Conservation (phyloP, 2,888 invertebrate species). For the Tuta absoluta region DNA sequence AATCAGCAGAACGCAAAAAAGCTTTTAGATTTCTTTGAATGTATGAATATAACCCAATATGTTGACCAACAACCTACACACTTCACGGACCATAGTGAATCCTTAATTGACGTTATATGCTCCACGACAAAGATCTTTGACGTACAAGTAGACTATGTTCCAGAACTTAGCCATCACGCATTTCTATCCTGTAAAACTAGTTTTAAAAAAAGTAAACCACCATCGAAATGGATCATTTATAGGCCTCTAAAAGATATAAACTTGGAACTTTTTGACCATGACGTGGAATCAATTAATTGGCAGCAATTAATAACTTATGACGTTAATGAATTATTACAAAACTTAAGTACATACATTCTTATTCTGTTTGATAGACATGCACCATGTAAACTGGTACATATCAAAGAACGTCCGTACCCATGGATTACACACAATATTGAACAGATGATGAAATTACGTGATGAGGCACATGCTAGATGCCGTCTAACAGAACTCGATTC, state of each 20-base stretch:
- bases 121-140: background rate
- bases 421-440: conserved; percentile 1
- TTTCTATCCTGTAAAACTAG: background rate
- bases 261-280: background rate
- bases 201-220: background rate
- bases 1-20: background rate
- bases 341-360: background rate
- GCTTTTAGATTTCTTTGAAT: background rate
- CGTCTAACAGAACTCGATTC: too few species aligned
- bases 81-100: too few species aligned
- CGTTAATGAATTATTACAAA: too few species aligned
- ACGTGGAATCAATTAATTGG: background rate
- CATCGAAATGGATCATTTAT: background rate
- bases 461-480: too few species aligned
- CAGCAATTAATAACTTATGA: background rate
- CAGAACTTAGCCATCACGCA: background rate
- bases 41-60: background rate
- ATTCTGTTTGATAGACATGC: conserved; percentile 8
- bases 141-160: background rate
- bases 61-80: too few species aligned
- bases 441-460: too few species aligned
- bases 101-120: conserved; percentile 9
- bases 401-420: background rate
- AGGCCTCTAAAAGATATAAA: background rate
- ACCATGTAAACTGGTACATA: background rate